Evolutionary conservation across 2,888 invertebrate genomes (phyloP).

Genomic region (Limnephilus rhombicus): DNA sequence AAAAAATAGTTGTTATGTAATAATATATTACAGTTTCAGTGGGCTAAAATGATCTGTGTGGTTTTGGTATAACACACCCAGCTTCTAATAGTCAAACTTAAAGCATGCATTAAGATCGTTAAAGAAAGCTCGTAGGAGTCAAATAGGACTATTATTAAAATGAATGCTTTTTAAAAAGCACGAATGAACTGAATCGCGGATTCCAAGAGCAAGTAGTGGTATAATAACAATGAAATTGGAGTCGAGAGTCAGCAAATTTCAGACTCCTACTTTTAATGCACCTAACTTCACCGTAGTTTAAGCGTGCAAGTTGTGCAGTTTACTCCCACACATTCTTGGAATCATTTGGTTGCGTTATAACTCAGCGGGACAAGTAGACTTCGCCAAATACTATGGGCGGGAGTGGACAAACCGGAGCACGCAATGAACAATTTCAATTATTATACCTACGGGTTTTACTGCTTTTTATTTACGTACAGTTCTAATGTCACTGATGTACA

Average conservation of each 20-base stretch:
- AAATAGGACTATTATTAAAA: background rate
- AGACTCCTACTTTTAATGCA: background rate
- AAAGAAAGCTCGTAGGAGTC: background rate
- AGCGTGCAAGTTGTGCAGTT: constrained; percentile 7
- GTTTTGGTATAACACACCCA: background rate
- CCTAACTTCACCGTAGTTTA: constrained; percentile 5
- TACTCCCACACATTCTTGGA: constrained; percentile 18
- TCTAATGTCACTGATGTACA: too few relatives aligned
- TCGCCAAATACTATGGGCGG: background rate
- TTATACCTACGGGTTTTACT: too few relatives aligned
- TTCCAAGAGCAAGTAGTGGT: background rate
- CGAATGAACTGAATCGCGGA: background rate
- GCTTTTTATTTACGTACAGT: too few relatives aligned
- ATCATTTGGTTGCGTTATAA: background rate
- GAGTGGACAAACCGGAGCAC: background rate
- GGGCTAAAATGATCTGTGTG: background rate
- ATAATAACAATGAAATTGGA: background rate
- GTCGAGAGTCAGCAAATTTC: background rate
- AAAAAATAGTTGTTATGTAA: background rate
- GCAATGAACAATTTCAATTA: too few relatives aligned
- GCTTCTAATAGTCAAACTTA: background rate
- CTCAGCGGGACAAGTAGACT: background rate
- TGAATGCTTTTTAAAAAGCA: background rate
- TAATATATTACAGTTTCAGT: too few relatives aligned
- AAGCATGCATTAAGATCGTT: background rate